Base-by-base conservation (phyloP, 2,888 invertebrate species). In the Marasmarcha lunaedactyla region DNA sequence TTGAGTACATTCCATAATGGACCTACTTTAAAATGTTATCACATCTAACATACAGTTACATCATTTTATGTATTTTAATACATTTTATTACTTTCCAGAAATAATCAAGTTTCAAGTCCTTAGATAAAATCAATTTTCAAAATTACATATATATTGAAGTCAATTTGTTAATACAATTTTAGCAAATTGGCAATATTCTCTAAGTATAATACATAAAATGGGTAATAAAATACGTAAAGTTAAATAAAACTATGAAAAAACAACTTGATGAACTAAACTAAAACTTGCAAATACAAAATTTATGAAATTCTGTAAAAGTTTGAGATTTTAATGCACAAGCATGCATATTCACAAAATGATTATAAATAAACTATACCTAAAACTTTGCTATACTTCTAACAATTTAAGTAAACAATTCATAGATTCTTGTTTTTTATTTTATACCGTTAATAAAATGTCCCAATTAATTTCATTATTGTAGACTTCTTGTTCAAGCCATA, bases 401-500 rank as follows among this genome's bases (percentile, higher is more conserved):
- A 30, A 30, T 30, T 4, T n/a, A 9, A 30, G 30, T 30, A n/a
- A 9, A 30, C 10, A 30, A 7, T n/a, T n/a, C 10, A 30, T 11
- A 11, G 9, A 30, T 20, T 20, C 7, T 3, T 3, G 4, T 9
- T 34, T 34, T 48, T 41, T 38, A 47, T 49, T 58, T 71, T 52
- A 74, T 51, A 68, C 55, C 45, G 68, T 58, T 41, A 77, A 51
- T 45, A 78, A 55, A 44, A 77, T 85, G 64, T 93, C 92, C 93
- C 93, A 93, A 68, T 93, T 88, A 49, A 91, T 90, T 60, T 89
- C 88, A 59, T 91, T 91, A 61, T 92, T 91, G 71, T 93, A 97
- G 14, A 99, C 98, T 85, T 99, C 98, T 65, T 95, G 92, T 54
- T 98, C 93, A 42, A 99, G 84, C 99, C 99, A 99, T 12, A 91